Evolutionary conservation across 2,113 vertebrate genomes (phyloP), one percentile per base, ranked within the genome.

Genomic region (Trematomus loennbergii): DNA sequence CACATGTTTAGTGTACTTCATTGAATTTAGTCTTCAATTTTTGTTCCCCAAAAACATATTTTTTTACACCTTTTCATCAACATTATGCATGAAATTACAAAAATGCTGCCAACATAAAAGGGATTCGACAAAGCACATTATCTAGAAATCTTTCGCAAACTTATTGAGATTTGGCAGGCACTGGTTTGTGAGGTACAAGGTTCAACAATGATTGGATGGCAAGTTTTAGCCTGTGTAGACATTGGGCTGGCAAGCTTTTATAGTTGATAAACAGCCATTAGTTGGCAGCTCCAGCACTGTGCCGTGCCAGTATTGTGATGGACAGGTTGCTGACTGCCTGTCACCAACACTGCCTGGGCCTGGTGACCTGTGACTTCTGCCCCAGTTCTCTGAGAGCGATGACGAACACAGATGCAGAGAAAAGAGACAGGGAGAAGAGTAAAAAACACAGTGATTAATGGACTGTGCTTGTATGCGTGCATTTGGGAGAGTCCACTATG

Each of bases 241-340:
- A 65, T 54, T 29, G 58, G 67, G 63, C 67, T 84, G 88, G 80
- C 71, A 77, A 45, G 60, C 60, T 8, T 78, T 74, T 72, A 16
- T 13, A 33, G 61, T 12, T 62, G 73, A 81, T 81, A 80, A 88
- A 77, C 64, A 83, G 78, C 46, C 69, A 84, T 76, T 76, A 75
- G 81, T 46, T 89, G 87, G 90, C 87, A 79, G 83, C 40, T 58
- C 33, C 49, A 20, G 49, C 79, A 40, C 59, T 25, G 2, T 36
- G 50, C 40, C 2, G 62, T 83, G 91, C 88, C 90, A 87, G 88
- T 57, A 62, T 84, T 85, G 87, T 87, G 89, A 93, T 88, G 87
- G 90, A 88, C 85, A 49, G 91, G 81, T 81, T 72, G 86, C 75
- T 85, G 83, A 82, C 72, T 17, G 60, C 75, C 70, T 66, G 80